phyloP scores from a whole-genome alignment of 2,113 vertebrate species.

The Origma solitaria region DNA sequence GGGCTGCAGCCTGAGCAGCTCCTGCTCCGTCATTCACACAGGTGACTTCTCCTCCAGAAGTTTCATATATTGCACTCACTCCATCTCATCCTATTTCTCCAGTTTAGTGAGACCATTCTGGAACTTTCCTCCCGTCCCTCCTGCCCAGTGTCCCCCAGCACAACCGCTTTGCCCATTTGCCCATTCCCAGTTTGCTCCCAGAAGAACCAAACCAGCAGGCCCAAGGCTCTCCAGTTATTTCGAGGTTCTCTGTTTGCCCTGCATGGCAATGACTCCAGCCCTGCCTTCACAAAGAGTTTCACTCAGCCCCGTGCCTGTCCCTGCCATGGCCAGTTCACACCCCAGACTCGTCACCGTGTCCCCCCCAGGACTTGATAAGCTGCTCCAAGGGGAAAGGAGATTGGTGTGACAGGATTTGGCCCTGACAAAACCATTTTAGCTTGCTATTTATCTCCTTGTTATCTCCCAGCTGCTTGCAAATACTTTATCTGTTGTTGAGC shows the following conservation, averaged over 20 bases:
- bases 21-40: background rate
- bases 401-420: background rate
- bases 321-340: background rate
- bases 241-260: background rate
- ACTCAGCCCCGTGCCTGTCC: background rate
- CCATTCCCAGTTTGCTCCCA: background rate
- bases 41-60: background rate
- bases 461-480: constrained; percentile 12
- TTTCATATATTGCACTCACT: background rate
- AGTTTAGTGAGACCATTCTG: background rate
- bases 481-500: background rate
- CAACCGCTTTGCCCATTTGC: background rate
- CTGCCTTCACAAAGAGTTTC: background rate
- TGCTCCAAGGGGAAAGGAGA: background rate
- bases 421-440: background rate
- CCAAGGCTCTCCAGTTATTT: background rate
- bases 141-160: background rate
- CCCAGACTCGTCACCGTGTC: background rate
- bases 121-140: background rate
- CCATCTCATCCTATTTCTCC: background rate
- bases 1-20: background rate
- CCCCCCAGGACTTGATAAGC: background rate
- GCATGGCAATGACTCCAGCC: background rate
- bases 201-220: background rate
- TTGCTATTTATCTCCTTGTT: background rate